A percentile compares a stretch with the other conserved stretches of the same genome.
These are phyloP conservation scores for Ditylenchus weischeri DNA, from an alignment of 2,888 invertebrate species.

Conservation along the genomic window DNA sequence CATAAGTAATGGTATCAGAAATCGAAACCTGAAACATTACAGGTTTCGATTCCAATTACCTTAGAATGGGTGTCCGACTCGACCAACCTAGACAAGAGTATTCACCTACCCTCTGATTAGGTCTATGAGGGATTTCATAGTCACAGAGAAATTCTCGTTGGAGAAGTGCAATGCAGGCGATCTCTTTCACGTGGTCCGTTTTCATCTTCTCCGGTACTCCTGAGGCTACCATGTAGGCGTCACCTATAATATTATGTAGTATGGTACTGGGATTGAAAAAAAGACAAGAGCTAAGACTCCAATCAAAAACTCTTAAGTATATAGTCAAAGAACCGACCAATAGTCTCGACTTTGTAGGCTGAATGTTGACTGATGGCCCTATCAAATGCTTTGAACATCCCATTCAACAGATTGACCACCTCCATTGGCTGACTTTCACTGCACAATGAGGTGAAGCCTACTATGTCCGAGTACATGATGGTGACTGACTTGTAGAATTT, in stretches of 20 bases:
- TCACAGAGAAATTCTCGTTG: conserved; percentile 52
- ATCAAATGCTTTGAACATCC: conserved; percentile 53
- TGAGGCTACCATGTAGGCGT: conserved; percentile 56
- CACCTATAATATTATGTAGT: conserved; percentile 21
- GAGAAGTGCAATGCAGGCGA: conserved; percentile 50
- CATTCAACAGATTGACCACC: conserved; percentile 51
- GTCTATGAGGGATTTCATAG: conserved; percentile 56
- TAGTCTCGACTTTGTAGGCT: conserved; percentile 57
- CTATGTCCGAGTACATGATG: conserved; percentile 56
- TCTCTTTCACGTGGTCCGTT: conserved; percentile 47
- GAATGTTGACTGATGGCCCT: conserved; percentile 48
- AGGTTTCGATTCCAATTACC: too few relatives aligned
- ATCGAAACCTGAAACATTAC: too few relatives aligned
- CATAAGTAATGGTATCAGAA: too few relatives aligned
- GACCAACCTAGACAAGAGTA: too few relatives aligned
- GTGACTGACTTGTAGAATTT: conserved; percentile 47
- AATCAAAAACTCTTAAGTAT: not conserved
- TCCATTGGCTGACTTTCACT: conserved; percentile 54
- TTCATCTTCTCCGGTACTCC: conserved; percentile 48
- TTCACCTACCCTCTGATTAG: conserved; percentile 30
- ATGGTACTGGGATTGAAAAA: too few relatives aligned
- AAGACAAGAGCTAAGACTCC: too few relatives aligned
- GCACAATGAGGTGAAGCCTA: conserved; percentile 57
- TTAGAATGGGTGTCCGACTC: too few relatives aligned
- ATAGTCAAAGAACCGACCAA: conserved; percentile 31